phyloP scores from a whole-genome alignment of 1,140 invertebrate species.

The Cyphomyrmex costatus region DNA sequence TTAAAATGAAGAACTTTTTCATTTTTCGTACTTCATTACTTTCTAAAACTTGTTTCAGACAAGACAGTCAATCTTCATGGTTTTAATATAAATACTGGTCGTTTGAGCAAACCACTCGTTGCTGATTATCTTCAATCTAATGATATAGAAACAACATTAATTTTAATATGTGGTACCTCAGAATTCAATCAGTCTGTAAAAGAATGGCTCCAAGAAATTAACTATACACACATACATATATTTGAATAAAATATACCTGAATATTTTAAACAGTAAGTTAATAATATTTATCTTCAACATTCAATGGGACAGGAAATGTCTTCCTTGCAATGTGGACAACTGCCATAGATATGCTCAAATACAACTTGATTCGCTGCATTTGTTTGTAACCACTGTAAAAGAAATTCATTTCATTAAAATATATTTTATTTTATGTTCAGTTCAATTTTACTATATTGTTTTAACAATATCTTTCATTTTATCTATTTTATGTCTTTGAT shows the following conservation, averaged over 20 bases:
- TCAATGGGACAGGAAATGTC: constrained; percentile 79
- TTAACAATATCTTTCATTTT: not conserved
- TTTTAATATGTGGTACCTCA: constrained; percentile 83
- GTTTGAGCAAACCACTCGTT: constrained; percentile 74
- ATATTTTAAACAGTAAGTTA: not conserved
- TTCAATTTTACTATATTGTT: not conserved
- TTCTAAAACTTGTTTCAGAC: constrained; percentile 49
- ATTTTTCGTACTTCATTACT: constrained; percentile 6
- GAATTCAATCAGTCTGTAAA: constrained; percentile 79
- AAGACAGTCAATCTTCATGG: constrained; percentile 71
- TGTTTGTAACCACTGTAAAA: constrained; percentile 83
- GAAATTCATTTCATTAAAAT: not conserved
- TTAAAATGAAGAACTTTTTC: not conserved
- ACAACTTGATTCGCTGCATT: constrained; percentile 80
- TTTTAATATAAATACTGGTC: constrained; percentile 74
- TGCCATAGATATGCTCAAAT: constrained; percentile 83
- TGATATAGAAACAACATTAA: constrained; percentile 73
- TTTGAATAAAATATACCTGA: constrained; percentile 74
- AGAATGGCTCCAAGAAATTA: constrained; percentile 65
- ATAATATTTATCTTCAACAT: constrained; percentile 53
- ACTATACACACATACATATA: constrained; percentile 76
- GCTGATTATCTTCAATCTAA: constrained; percentile 66
- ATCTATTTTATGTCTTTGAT: not conserved
- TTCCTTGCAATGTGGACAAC: constrained; percentile 83
- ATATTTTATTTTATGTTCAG: constrained; percentile 14